Percentiles rank a stretch among this genome's conserved stretches.
Conservation (phyloP, 2,113 vertebrate species). For the Kryptolebias marmoratus region DNA sequence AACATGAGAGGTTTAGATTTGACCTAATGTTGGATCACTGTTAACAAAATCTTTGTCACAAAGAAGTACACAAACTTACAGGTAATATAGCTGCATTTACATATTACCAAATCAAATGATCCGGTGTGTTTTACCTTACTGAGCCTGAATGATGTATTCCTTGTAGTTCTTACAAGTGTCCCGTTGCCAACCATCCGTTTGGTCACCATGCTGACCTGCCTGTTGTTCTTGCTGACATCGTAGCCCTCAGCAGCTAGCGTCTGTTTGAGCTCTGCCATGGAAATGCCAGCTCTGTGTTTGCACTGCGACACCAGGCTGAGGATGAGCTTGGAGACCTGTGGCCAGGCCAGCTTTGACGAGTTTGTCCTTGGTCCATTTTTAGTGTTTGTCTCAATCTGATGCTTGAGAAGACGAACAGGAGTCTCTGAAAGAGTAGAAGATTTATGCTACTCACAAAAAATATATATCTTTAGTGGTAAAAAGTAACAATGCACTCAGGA, state of each 20-base stretch:
- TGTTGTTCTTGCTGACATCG: conserved; percentile 38
- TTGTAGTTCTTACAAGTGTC: conserved; percentile 18
- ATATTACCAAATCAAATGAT: too few relatives aligned
- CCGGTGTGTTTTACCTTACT: conserved; percentile 25
- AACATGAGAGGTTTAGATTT: background rate
- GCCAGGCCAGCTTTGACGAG: background rate
- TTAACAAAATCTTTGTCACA: too few relatives aligned
- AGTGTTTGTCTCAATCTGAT: conserved; percentile 22
- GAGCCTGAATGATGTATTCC: conserved; percentile 13
- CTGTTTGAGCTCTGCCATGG: conserved; percentile 52
- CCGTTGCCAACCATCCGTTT: conserved; percentile 24
- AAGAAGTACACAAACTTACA: too few relatives aligned
- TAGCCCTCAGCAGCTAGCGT: conserved; percentile 40
- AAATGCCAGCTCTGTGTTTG: conserved; percentile 38
- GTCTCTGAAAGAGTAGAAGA: conserved; percentile 35
- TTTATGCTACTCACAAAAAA: background rate
- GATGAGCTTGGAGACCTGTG: conserved; percentile 28
- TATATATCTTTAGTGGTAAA: too few relatives aligned
- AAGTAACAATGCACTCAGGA: too few relatives aligned
- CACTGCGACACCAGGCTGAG: conserved; percentile 40
- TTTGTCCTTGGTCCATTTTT: background rate
- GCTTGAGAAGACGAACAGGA: conserved; percentile 48
- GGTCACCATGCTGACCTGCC: conserved; percentile 10
- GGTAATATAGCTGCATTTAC: too few relatives aligned
- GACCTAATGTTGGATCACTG: background rate